Evolutionary conservation across 2,113 vertebrate species (phyloP), one percentile per base, ranked within the genome.

Genomic region (Tautogolabrus adspersus): DNA sequence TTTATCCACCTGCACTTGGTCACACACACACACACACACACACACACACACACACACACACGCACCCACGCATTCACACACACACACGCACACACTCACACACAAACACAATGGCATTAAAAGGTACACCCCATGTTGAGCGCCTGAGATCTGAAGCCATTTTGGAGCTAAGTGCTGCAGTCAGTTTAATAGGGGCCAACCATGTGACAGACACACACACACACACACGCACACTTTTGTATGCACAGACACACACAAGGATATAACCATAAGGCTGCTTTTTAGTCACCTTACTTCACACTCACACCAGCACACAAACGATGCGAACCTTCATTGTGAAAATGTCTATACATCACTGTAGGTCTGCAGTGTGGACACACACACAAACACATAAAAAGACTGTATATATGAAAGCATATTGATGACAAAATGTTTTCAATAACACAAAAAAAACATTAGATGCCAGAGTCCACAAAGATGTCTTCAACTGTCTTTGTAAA

Each of bases 121-220:
- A 34, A 87, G 74, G 2, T 72, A 47, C 40, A 66, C 49, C 55
- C 57, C 22, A 55, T 62, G 74, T 69, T 64, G 57, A 79, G 64
- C 61, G 74, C 55, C 56, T 81, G 40, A 72, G 66, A 85, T 80
- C 77, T 87, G 81, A 78, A 79, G 81, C 78, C 78, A 79, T 87
- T 68, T 85, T 75, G 81, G 81, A 81, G 78, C 62, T 75, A 77
- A 91, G 82, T 74, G 81, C 75, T 71, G 56, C 67, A 79, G 69
- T 49, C 55, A 69, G 56, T 82, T 81, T 82, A 83, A 87, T 81
- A 77, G 66, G 56, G 21, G 52, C 16, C 2, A 30, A 58, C 47
- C 83, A 86, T 42, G 68, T 87, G 77, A 81, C 64, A 52, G 70
- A 81, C 75, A 77, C 68, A 77, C 65, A 72, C 66, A 75, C 63